Conservation (phyloP, 1,140 invertebrate species). For the Drosophila elegans region DNA sequence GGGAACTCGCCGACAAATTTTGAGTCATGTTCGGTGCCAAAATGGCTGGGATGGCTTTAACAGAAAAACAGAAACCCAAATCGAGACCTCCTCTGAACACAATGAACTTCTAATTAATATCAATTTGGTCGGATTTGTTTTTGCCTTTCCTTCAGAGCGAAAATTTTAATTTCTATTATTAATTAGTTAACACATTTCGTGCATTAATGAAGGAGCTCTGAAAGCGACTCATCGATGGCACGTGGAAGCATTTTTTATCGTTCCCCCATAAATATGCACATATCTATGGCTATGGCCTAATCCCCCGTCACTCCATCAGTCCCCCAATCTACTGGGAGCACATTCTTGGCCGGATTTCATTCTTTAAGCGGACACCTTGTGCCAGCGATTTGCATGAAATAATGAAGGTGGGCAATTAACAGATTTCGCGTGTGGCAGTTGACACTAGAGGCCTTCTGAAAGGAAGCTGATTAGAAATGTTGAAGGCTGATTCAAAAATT, state of each 20-base stretch:
- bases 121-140: slow-evolving; percentile 41
- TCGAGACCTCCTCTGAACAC: slow-evolving; percentile 39
- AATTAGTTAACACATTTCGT: slow-evolving; percentile 75
- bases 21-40: slow-evolving; percentile 52
- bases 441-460: slow-evolving; percentile 11
- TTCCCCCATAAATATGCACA: slow-evolving; percentile 72
- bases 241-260: slow-evolving; percentile 63
- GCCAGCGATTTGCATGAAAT: slow-evolving; percentile 37
- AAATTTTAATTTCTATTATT: slow-evolving; percentile 70
- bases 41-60: slow-evolving; percentile 43
- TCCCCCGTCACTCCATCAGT: slow-evolving; percentile 1
- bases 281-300: slow-evolving; percentile 8
- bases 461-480: slow-evolving; percentile 25
- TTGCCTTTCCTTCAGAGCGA: slow-evolving; percentile 12
- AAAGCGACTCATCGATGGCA: slow-evolving; percentile 56
- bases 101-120: slow-evolving; percentile 69
- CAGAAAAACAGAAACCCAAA: slow-evolving; percentile 2
- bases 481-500: slow-evolving; percentile 3
- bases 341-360: slow-evolving; percentile 48
- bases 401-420: slow-evolving; percentile 35
- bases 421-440: slow-evolving; percentile 35
- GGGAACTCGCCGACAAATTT: slow-evolving; percentile 41
- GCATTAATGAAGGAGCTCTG: slow-evolving; percentile 50
- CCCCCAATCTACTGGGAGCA: slow-evolving; percentile 28
- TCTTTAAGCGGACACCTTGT: slow-evolving; percentile 35